Conservation (phyloP, 2,797 vertebrate genomes). For the Glossophaga mutica region DNA sequence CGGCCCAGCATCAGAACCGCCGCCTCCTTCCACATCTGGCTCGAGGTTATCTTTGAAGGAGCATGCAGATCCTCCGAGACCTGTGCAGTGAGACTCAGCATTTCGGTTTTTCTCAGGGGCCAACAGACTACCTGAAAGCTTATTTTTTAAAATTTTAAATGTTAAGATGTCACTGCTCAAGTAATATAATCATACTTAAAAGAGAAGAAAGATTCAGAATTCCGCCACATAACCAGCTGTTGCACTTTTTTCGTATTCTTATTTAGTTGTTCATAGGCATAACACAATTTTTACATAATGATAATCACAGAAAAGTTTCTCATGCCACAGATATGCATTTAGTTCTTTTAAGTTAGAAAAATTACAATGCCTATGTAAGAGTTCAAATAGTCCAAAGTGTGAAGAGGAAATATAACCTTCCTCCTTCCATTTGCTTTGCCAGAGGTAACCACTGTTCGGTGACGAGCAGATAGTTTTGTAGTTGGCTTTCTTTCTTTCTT, state of each 20-base stretch:
- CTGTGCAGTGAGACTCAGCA: not conserved
- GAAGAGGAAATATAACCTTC: not conserved
- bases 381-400: not conserved
- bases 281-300: not conserved
- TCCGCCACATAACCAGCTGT: not conserved
- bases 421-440: not conserved
- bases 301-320: not conserved
- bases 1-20: not conserved
- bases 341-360: constrained; percentile 37
- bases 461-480: not conserved
- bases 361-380: not conserved
- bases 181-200: not conserved
- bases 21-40: not conserved
- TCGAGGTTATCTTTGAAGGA: not conserved
- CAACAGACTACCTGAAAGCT: not conserved
- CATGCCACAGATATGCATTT: not conserved
- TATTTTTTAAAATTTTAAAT: not conserved
- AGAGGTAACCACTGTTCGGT: not conserved
- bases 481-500: not conserved
- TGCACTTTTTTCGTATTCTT: not conserved
- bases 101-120: not conserved
- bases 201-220: not conserved
- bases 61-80: too few relatives aligned
- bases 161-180: not conserved
- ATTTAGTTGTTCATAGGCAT: not conserved